Evolutionary conservation across 1,140 invertebrate genomes (phyloP), one percentile per base, ranked within the genome.

Genomic region (Anoplophora glabripennis): DNA sequence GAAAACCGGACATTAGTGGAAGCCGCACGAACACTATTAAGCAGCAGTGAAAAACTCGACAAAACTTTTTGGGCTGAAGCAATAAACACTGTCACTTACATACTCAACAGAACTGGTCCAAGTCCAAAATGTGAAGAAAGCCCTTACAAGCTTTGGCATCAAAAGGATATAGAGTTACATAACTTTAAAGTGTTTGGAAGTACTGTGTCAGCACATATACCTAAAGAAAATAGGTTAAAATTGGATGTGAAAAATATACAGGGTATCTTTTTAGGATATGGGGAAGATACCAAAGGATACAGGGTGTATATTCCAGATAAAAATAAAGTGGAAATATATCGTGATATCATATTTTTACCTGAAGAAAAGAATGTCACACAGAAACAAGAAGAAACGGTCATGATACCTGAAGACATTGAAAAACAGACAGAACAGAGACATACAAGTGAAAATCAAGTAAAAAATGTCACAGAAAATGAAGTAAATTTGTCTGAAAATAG

Each of bases 11-110:
- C n/a, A n/a, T n/a, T n/a, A n/a, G n/a, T n/a, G n/a, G n/a, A n/a
- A n/a, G n/a, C n/a, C n/a, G n/a, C n/a, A n/a, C n/a, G n/a, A n/a
- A 73, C 73, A 9, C 68, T 74, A 63, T 35, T 77, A 28, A 10
- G 12, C 9, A 38, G 47, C 57, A 57, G 28, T 7, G 59, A 40
- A 41, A 52, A 57, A 11, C 54, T 77, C 14, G 48, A 59, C 9
- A 72, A 72, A 55, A 63, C 48, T 37, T 59, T 75, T 38, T 79
- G 74, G 73, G 76, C 71, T 4, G 76, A 78, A 66, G 74, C 73
- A 9, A 53, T 73, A 1, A 73, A 75, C 58, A 75, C 69, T n/a
- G 70, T 74, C 11, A 71, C 60, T 1, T 75, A 68, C 57, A 61
- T 76, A 0, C 37, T 77, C 7, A 80, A 80, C 61, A 63, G 70